phyloP scores from a whole-genome alignment of 2,797 vertebrate species.

The Microhierax caerulescens region DNA sequence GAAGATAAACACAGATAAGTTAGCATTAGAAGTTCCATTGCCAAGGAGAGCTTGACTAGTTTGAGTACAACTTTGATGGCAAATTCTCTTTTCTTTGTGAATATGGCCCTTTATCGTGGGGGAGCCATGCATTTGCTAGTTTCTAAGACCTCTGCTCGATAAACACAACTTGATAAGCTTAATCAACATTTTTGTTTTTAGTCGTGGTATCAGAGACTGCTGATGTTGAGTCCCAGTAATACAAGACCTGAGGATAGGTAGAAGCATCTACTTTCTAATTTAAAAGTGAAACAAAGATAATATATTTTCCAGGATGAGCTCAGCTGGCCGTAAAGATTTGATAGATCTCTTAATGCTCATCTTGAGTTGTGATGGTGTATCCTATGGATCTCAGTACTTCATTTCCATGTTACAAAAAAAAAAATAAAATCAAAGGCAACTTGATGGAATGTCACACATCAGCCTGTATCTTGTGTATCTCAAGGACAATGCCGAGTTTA shows the following conservation, averaged over 20 bases:
- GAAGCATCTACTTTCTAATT: rapidly evolving
- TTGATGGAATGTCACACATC: background rate
- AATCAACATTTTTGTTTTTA: background rate
- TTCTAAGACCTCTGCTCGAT: background rate
- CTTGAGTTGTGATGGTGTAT: background rate
- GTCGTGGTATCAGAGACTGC: background rate
- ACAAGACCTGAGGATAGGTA: background rate
- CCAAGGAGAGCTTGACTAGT: background rate
- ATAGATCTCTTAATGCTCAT: background rate
- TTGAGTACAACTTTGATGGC: background rate
- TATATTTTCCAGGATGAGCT: background rate
- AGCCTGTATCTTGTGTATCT: background rate
- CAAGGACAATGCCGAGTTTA: background rate
- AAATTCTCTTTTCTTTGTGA: background rate
- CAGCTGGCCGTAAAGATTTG: too few species aligned
- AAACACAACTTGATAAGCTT: background rate
- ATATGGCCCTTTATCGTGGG: background rate
- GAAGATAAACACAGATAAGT: background rate
- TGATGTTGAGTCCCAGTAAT: background rate
- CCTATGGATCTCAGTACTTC: background rate
- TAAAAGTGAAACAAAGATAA: background rate
- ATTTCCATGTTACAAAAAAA: background rate
- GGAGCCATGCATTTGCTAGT: rapidly evolving
- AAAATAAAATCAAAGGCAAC: background rate
- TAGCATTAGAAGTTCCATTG: rapidly evolving